phyloP scores from a whole-genome alignment of 2,888 invertebrate species.

The Conus canariensis region DNA sequence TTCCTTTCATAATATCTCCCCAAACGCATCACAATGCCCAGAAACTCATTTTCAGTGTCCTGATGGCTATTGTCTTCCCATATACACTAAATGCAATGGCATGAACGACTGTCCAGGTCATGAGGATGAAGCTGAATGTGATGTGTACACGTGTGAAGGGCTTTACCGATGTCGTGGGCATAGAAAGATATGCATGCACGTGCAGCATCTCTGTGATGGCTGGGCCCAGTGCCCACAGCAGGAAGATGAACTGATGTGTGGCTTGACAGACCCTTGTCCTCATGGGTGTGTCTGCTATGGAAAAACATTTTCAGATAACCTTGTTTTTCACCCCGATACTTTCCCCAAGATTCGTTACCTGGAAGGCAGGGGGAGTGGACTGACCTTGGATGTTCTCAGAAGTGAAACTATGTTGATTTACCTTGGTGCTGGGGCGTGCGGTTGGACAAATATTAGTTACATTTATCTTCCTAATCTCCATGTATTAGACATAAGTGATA shows the following conservation, averaged over 20 bases:
- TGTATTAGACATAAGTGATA: constrained; percentile 3
- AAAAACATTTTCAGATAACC: not conserved
- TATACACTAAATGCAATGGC: not conserved
- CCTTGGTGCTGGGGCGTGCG: not conserved
- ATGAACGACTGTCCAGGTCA: not conserved
- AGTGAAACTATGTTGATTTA: not conserved
- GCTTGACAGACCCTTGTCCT: not conserved
- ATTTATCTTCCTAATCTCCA: not conserved
- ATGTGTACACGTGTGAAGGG: not conserved
- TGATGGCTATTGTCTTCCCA: not conserved
- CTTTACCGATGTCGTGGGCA: not conserved
- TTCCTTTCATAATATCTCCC: not conserved
- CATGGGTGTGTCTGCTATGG: not conserved
- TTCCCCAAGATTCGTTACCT: not conserved
- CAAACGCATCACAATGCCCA: not conserved
- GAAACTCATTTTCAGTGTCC: not conserved
- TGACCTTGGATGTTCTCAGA: not conserved
- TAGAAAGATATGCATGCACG: not conserved
- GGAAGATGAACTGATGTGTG: constrained; percentile 37
- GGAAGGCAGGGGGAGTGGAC: not conserved
- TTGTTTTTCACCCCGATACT: not conserved
- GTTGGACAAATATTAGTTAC: not conserved
- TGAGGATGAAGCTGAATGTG: not conserved
- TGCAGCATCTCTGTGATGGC: constrained; percentile 42
- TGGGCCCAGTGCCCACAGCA: constrained; percentile 44